A percentile compares a stretch with the other conserved stretches of the same genome.
Conservation (phyloP, 2,797 vertebrate species). For the Morus bassanus region DNA sequence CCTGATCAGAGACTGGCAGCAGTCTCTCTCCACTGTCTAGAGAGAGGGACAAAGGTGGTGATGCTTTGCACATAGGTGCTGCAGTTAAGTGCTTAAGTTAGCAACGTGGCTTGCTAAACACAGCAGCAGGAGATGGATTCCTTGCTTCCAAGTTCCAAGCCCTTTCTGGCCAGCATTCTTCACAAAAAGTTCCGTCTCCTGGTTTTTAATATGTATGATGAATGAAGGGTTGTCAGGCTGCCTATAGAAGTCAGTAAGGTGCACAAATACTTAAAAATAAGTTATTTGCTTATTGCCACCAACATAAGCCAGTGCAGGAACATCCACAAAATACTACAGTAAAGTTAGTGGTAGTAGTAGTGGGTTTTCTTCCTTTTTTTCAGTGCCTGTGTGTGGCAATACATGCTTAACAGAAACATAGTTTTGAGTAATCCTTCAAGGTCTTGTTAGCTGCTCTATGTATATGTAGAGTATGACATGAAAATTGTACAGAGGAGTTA, state of each 20-base stretch:
- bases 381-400: background rate
- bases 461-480: background rate
- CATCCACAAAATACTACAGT: background rate
- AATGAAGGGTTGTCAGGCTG: background rate
- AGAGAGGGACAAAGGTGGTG: background rate
- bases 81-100: background rate
- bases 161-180: background rate
- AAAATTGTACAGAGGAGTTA: background rate
- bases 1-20: background rate
- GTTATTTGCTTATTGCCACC: background rate
- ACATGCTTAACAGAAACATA: background rate
- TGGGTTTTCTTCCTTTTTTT: background rate
- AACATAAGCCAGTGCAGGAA: background rate
- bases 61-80: background rate
- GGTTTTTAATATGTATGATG: background rate
- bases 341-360: background rate
- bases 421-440: constrained; percentile 3
- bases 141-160: background rate
- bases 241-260: background rate
- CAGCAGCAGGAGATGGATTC: background rate
- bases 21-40: background rate
- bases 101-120: background rate
- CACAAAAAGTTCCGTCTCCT: background rate
- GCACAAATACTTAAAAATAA: background rate
- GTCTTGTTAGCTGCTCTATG: background rate